phyloP scores from a whole-genome alignment of 2,888 invertebrate genomes.

The Trachelus iudaicus region DNA sequence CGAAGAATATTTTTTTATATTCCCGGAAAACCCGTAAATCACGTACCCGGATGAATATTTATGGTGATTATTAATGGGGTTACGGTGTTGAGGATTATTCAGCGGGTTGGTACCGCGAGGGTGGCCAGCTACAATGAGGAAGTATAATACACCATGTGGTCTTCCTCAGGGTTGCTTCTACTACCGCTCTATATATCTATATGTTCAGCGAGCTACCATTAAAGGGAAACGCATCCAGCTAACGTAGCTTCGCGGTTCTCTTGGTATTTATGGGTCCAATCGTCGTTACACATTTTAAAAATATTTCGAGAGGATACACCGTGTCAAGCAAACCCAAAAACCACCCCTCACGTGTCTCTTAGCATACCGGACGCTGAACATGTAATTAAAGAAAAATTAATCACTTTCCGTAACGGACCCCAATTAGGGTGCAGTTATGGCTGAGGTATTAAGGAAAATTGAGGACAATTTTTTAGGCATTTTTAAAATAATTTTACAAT shows the following conservation, averaged over 20 bases:
- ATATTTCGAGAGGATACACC: neutral
- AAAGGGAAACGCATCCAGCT: neutral
- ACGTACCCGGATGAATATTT: constrained; percentile 49
- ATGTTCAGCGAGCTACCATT: neutral
- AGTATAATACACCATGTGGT: constrained; percentile 47
- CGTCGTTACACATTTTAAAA: neutral
- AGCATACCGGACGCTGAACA: neutral
- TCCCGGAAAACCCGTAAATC: constrained; percentile 42
- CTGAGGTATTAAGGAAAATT: neutral
- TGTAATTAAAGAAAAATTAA: neutral
- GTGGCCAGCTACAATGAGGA: constrained; percentile 29
- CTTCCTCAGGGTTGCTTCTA: constrained; percentile 17
- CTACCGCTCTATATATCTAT: neutral
- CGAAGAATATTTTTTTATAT: constrained; percentile 23
- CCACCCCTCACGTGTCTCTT: neutral
- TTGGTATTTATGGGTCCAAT: neutral
- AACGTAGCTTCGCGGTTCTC: neutral
- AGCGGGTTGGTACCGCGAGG: neutral
- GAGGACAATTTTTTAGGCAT: neutral
- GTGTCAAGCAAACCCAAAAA: neutral
- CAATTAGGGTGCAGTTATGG: neutral
- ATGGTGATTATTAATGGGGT: constrained; percentile 53
- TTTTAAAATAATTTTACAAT: neutral
- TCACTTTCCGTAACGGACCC: neutral
- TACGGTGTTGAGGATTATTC: constrained; percentile 48